Percentiles rank a stretch among this genome's conserved stretches.
phyloP scores from a whole-genome alignment of 2,888 invertebrate species.

The Patella pellucida region DNA sequence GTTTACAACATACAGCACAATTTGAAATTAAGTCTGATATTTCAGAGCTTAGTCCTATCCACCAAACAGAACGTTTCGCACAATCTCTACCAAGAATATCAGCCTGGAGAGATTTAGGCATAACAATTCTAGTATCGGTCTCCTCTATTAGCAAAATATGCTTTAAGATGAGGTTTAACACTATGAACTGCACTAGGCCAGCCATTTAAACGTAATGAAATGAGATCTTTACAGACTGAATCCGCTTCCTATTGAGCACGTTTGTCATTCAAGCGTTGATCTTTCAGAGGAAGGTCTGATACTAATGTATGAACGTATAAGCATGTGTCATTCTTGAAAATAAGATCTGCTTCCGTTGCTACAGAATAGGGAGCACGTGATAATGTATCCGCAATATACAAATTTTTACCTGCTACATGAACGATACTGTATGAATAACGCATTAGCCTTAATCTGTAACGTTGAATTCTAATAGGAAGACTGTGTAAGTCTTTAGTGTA shows the following conservation, averaged over 20 bases:
- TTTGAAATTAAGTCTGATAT: no score
- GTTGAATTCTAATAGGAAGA: no score
- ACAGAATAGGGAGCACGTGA: background rate
- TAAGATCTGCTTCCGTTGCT: background rate
- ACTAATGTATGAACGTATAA: background rate
- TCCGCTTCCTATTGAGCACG: no score
- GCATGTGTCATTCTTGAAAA: background rate
- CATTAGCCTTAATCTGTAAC: no score
- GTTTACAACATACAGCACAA: no score
- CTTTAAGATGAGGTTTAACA: background rate
- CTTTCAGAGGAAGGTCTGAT: background rate
- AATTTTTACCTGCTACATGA: slow-evolving; percentile 4
- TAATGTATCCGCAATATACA: background rate
- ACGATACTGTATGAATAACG: background rate
- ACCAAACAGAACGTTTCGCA: no score
- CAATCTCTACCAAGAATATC: no score
- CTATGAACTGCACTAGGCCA: background rate
- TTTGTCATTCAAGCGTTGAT: background rate
- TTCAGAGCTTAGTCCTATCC: no score
- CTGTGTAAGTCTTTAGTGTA: no score
- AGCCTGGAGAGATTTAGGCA: no score
- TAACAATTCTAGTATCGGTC: no score
- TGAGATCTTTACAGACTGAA: background rate
- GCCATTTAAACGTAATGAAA: background rate
- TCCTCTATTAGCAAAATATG: no score